These are phyloP conservation scores for Diadromus collaris DNA, from an alignment of 2,888 invertebrate genomes.

Conservation along the genomic window DNA sequence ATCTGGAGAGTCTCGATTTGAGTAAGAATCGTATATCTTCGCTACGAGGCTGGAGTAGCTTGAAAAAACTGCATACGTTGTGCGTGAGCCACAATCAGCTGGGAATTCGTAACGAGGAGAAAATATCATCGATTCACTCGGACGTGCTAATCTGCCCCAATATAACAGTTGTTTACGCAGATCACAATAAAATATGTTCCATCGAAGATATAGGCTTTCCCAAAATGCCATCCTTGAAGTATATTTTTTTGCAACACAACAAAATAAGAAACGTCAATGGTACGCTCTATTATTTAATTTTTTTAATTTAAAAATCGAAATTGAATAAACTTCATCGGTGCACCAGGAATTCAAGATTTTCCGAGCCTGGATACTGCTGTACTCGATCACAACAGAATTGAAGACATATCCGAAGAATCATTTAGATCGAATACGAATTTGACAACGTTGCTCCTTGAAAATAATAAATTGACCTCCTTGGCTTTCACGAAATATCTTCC, in stretches of 20 bases:
- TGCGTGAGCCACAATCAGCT: conserved; percentile 66
- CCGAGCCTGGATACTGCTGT: conserved; percentile 59
- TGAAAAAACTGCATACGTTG: conserved; percentile 63
- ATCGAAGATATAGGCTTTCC: conserved; percentile 50
- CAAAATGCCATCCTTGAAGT: conserved; percentile 62
- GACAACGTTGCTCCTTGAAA: conserved; percentile 64
- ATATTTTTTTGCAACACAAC: conserved; percentile 67
- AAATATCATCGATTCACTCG: neutral
- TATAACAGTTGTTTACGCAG: conserved; percentile 63
- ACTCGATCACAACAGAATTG: conserved; percentile 66
- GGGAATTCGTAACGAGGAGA: conserved; percentile 4
- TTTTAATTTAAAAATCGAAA: neutral
- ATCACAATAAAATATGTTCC: conserved; percentile 65
- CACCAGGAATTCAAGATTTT: conserved; percentile 60
- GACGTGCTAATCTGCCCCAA: conserved; percentile 51
- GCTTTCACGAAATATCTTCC: conserved; percentile 57
- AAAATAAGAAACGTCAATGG: conserved; percentile 61
- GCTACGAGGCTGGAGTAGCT: conserved; percentile 61
- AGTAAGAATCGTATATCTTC: conserved; percentile 65
- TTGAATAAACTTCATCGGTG: conserved; percentile 2
- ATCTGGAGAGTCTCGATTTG: conserved; percentile 67
- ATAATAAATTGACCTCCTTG: conserved; percentile 64
- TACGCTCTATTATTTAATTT: conserved; percentile 47
- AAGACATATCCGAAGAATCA: conserved; percentile 49
- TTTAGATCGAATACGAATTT: conserved; percentile 59